Evolutionary conservation across 2,113 vertebrate genomes (phyloP), one percentile per base, ranked within the genome.

Genomic region (Malurus cyaneus): DNA sequence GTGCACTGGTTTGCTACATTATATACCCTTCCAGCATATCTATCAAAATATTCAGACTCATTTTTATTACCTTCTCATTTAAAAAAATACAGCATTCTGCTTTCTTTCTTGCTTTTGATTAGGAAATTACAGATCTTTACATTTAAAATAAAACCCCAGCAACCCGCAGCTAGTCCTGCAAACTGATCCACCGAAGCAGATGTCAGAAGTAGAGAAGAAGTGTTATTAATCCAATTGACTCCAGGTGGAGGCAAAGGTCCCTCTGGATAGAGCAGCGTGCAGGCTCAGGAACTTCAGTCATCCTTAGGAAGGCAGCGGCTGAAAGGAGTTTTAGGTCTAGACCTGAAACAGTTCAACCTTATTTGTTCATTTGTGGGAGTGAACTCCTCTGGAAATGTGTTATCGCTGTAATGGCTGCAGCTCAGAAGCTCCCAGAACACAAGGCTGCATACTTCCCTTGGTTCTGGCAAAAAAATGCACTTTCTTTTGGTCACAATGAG

Each of bases 51-150:
- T 17, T 93, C 65, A 71, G 56, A 74, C 47, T 74, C 8, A 0
- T 19, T 74, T 91, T 65, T 61, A 49, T 72, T 61, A 85, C 80
- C 54, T 44, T 69, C 34, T 71, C n/a, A 42, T 64, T 96, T 93
- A 92, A 81, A 97, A 96, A 96, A 97, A 97, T 95, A 96, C 65
- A 91, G 32, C 12, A 2, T 59, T 94, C 65, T 71, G 34, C 62
- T 94, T 92, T 3, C 65, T 93, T 80, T 18, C 80, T 88, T 83
- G 46, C 39, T 95, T 90, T 79, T 6, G 6, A 60, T 80, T 88
- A 88, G 46, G 83, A 95, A 96, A 92, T 70, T 74, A 83, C 2
- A 28, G 36, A 39, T 61, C 28, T 90, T 83, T 34, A 94, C 31
- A 73, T 71, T 78, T 86, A 73, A 96, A 93, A 92, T 62, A 88